Base-by-base conservation (phyloP, 2,888 invertebrate species). In the Epinotia bilunana region DNA sequence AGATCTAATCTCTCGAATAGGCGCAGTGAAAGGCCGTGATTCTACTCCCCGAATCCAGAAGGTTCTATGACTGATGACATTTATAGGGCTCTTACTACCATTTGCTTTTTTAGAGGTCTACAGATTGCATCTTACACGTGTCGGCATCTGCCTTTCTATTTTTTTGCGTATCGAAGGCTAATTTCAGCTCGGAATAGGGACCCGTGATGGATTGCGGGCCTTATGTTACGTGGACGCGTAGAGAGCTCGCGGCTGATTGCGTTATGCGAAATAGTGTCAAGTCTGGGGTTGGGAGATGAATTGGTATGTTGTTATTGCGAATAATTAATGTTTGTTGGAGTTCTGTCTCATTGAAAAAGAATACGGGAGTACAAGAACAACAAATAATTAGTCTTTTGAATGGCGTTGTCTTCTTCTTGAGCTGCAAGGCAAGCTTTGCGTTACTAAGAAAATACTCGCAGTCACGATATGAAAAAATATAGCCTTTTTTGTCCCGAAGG, bases 81-180 rank as follows among this genome's bases (percentile, higher is more conserved):
- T 53, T n/a, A n/a, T 23, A 57, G 39, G 57, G 20, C n/a, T 68
- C 43, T 68, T 68, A 68, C 43, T 68, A 39, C 43, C 57, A 16
- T 68, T 57, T 20, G 12, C 16, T 46, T 4, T 20, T 5, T 20
- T 78, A 76, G 82, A 81, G 82, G 39, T 39, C 9, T 79, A 79
- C 77, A 79, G 81, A 84, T 84, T 82, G 84, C 84, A 83, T 83
- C 81, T 81, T 61, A 80, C 82, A 80, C 83, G 84, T 82, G 82
- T 78, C 77, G 81, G 78, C 80, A 83, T 84, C 80, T 81, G 76
- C 81, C 87, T 87, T 87, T 87, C 88, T 84, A 84, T 81, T 82
- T 78, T 78, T 82, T 80, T 79, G 75, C 79, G 69, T 74, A 72
- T 58, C n/a, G 39, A 23, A 23, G 73, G 78, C 65, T 74, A 67